phyloP scores from a whole-genome alignment of 2,113 vertebrate genomes.

The Phrynosoma blainvillii region DNA sequence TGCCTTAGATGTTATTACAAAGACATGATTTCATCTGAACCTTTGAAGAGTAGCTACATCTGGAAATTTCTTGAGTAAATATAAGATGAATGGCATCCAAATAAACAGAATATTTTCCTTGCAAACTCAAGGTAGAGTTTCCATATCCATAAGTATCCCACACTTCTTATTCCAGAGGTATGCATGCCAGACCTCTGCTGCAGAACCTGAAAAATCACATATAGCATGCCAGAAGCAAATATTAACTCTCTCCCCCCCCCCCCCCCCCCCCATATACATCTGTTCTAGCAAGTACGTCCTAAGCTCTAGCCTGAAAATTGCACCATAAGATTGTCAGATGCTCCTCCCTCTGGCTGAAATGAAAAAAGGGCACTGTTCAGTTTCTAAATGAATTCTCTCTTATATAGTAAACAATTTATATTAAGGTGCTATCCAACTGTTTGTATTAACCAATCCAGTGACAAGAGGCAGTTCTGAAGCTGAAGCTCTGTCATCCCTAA shows the following conservation, averaged over 20 bases:
- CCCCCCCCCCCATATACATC: constrained; percentile 58
- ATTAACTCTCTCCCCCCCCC: constrained; percentile 59
- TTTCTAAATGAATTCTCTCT: constrained; percentile 66
- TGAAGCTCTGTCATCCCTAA: constrained; percentile 43
- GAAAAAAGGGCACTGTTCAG: constrained; percentile 55
- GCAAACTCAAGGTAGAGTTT: constrained; percentile 71
- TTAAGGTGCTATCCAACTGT: constrained; percentile 60
- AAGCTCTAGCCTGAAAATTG: constrained; percentile 54
- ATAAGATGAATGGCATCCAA: constrained; percentile 71
- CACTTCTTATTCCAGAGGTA: constrained; percentile 55
- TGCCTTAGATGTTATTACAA: constrained; percentile 50
- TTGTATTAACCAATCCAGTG: constrained; percentile 57
- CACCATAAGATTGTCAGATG: constrained; percentile 46
- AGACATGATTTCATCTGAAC: constrained; percentile 4
- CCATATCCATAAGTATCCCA: constrained; percentile 65
- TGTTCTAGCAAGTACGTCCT: constrained; percentile 60
- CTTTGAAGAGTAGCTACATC: constrained; percentile 71
- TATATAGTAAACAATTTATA: constrained; percentile 69
- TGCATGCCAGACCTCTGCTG: constrained; percentile 68
- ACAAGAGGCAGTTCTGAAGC: constrained; percentile 63
- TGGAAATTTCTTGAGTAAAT: constrained; percentile 74
- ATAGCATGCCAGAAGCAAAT: constrained; percentile 66
- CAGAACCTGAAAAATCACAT: constrained; percentile 68
- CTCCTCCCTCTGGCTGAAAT: constrained; percentile 45
- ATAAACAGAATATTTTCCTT: constrained; percentile 67